phyloP scores from a whole-genome alignment of 2,113 vertebrate species.

The Calidris pygmaea region DNA sequence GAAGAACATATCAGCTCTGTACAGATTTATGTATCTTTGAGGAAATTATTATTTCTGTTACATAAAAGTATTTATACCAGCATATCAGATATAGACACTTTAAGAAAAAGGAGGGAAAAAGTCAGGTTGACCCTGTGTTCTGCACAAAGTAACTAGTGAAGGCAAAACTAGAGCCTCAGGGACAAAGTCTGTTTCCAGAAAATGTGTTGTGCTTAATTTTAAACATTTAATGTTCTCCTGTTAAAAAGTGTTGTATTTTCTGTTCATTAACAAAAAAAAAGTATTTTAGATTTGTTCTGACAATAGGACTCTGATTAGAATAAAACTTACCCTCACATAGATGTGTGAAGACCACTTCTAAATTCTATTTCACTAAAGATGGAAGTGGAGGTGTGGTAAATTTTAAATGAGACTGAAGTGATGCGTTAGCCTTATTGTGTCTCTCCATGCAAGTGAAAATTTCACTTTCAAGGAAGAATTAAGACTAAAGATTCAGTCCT shows the following conservation, averaged over 20 bases:
- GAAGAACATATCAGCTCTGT: neutral
- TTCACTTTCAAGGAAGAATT: neutral
- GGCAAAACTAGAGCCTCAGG: neutral
- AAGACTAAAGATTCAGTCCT: neutral
- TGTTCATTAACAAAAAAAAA: neutral
- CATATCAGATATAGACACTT: conserved; percentile 11
- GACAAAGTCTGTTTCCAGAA: neutral
- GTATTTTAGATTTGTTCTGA: neutral
- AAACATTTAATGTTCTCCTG: neutral
- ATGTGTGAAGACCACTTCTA: neutral
- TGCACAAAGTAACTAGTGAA: neutral
- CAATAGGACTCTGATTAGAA: neutral
- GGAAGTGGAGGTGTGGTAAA: neutral
- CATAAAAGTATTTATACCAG: neutral
- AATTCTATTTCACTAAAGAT: neutral
- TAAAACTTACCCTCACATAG: neutral
- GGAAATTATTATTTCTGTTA: neutral
- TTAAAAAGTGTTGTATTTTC: neutral
- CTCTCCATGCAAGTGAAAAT: neutral
- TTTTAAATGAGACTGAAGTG: neutral
- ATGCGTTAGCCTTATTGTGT: neutral
- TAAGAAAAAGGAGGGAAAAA: neutral
- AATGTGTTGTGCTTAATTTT: neutral
- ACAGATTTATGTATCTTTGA: neutral
- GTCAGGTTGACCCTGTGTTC: neutral